Conservation (phyloP, 2,113 vertebrate species). For the Alethe diademata region DNA sequence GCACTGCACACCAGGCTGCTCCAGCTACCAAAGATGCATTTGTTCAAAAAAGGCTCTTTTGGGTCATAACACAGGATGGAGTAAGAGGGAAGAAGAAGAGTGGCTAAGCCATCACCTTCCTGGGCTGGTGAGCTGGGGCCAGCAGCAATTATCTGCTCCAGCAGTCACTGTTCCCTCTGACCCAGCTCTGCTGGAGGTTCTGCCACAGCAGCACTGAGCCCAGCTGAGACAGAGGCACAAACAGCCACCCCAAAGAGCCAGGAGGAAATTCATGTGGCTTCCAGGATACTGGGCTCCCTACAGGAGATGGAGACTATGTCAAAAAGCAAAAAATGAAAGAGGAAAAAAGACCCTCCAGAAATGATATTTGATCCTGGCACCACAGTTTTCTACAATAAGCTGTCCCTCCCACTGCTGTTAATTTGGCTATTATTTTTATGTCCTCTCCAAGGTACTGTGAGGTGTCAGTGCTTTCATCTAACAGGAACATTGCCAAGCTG, state of each 20-base stretch:
- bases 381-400: neutral
- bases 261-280: neutral
- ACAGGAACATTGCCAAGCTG: neutral
- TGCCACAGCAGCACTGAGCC: neutral
- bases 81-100: neutral
- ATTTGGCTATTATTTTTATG: constrained; percentile 26
- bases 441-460: neutral
- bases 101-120: neutral
- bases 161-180: neutral
- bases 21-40: neutral
- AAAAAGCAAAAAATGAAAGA: neutral
- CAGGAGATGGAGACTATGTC: neutral
- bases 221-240: neutral
- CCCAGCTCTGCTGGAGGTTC: neutral
- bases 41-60: neutral
- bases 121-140: neutral
- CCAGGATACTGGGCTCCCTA: neutral
- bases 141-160: neutral
- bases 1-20: neutral
- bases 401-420: neutral
- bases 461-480: neutral
- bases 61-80: neutral
- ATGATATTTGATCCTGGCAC: neutral
- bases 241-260: neutral
- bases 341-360: neutral